Evolutionary conservation across 92 coral and sea anemone species (phyloP).

Genomic region (Heteractis magnifica): DNA sequence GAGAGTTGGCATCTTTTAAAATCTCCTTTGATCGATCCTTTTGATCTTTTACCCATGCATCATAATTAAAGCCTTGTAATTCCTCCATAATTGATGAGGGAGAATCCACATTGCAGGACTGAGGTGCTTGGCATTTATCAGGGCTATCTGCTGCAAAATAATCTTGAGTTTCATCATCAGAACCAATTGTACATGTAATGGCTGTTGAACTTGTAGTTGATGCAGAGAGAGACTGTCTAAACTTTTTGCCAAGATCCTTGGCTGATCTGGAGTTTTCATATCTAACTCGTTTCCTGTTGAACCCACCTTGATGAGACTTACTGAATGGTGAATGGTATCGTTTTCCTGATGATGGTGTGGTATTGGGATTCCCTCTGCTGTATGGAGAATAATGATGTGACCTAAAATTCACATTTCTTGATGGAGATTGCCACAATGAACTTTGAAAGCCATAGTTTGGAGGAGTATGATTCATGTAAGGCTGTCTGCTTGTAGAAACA

Average conservation of each 20-base stretch:
- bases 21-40: neutral
- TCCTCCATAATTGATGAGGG: neutral
- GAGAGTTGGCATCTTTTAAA: neutral
- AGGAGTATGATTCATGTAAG: neutral
- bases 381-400: constrained; percentile 6
- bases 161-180: constrained; percentile 19
- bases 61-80: constrained; percentile 1
- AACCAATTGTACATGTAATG: neutral
- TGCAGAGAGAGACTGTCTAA: constrained; percentile 29
- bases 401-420: constrained; percentile 20
- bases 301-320: neutral
- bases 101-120: neutral
- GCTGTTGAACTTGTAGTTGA: neutral
- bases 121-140: neutral
- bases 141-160: neutral
- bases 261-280: neutral
- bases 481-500: neutral
- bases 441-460: constrained; percentile 18
- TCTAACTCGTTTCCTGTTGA: neutral
- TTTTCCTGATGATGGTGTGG: neutral
- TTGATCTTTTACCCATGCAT: constrained; percentile 1
- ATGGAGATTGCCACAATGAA: constrained; percentile 27
- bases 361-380: constrained; percentile 21
- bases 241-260: constrained; percentile 29
- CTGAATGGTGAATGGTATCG: neutral